phyloP scores from a whole-genome alignment of 1,140 invertebrate species.

The Heliconius congener region DNA sequence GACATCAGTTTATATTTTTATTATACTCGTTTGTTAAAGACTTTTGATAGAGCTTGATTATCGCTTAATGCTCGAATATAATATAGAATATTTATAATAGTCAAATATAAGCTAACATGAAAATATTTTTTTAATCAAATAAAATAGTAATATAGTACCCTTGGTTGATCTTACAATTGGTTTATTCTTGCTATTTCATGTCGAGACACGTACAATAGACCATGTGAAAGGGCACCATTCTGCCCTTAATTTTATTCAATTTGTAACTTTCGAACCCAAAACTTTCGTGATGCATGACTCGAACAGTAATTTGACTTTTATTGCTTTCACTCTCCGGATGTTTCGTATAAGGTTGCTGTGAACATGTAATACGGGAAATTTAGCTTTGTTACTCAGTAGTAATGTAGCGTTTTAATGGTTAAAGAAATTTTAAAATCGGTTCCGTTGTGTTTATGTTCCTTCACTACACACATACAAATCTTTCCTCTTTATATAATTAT shows the following conservation, averaged over 20 bases:
- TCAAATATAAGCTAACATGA: too few relatives aligned
- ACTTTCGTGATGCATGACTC: slow-evolving; percentile 73
- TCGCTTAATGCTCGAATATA: too few relatives aligned
- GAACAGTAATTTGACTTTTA: slow-evolving; percentile 76
- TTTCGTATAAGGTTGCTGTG: slow-evolving; percentile 48
- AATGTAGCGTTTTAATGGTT: too few relatives aligned
- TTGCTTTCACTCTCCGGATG: slow-evolving; percentile 63
- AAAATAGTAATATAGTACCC: neutral
- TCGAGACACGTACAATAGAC: slow-evolving; percentile 32
- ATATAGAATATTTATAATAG: too few relatives aligned
- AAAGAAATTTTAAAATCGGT: too few relatives aligned
- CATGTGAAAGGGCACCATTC: slow-evolving; percentile 38
- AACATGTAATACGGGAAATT: neutral
- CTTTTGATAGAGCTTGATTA: too few relatives aligned
- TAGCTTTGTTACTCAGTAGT: too few relatives aligned
- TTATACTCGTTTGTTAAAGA: too few relatives aligned
- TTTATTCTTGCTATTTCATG: slow-evolving; percentile 25
- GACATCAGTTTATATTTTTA: too few relatives aligned
- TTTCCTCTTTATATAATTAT: too few relatives aligned
- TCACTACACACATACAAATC: too few relatives aligned
- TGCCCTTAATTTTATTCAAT: slow-evolving; percentile 75
- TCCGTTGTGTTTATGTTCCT: too few relatives aligned
- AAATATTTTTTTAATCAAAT: neutral
- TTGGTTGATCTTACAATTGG: slow-evolving; percentile 4
- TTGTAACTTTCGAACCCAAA: slow-evolving; percentile 74